Percentiles rank a stretch among this genome's conserved stretches.
Conservation (phyloP, 37 sponge, comb jelly and placozoan species). For the Aplysina aerophoba region DNA sequence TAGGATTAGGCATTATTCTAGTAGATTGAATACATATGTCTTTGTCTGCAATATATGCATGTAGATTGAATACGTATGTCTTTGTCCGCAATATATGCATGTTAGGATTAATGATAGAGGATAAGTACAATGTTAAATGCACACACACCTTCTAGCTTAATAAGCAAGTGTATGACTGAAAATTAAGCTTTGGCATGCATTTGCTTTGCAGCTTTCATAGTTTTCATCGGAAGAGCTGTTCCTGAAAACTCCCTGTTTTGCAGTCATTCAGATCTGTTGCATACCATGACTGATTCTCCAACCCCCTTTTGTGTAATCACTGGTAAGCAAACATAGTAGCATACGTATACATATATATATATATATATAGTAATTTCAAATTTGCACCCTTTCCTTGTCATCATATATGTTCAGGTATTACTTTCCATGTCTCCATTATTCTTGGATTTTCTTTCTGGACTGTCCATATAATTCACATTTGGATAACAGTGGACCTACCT, state of each 20-base stretch:
- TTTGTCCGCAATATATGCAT: too few species aligned
- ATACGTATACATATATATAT: not conserved
- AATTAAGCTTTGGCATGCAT: too few species aligned
- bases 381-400: not conserved
- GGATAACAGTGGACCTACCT: slow-evolving; percentile 2
- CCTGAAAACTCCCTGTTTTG: slow-evolving; percentile 9
- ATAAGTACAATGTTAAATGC: too few species aligned
- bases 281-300: not conserved
- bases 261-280: not conserved
- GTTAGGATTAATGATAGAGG: too few species aligned
- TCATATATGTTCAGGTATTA: not conserved
- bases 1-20: too few species aligned
- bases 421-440: not conserved
- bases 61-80: too few species aligned
- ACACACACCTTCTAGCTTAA: too few species aligned
- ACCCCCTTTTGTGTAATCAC: not conserved
- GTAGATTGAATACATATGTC: too few species aligned
- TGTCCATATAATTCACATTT: slow-evolving; percentile 4
- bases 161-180: too few species aligned
- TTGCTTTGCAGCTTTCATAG: not conserved
- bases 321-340: not conserved
- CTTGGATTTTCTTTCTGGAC: not conserved
- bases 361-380: not conserved
- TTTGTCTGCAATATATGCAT: too few species aligned
- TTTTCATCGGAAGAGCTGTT: not conserved